A percentile compares a stretch with the other conserved stretches of the same genome.
Evolutionary conservation across 2,797 vertebrate species (phyloP).

Genomic region (Sylvia borin): DNA sequence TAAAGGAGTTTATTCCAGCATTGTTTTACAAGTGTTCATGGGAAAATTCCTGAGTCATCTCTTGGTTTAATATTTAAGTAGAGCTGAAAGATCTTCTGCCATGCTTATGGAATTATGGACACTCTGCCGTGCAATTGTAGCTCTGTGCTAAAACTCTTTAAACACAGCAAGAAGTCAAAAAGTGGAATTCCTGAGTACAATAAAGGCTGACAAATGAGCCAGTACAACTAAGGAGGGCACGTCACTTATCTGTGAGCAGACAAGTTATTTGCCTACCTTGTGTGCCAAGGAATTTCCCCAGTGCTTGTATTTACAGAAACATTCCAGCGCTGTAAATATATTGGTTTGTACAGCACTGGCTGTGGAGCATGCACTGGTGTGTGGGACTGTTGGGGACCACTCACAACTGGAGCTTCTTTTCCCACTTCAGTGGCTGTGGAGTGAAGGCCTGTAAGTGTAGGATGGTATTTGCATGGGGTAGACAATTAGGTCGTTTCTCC

Average conservation of each 20-base stretch:
- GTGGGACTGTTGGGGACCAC: neutral
- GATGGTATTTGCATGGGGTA: neutral
- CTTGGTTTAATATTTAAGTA: neutral
- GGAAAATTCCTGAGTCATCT: neutral
- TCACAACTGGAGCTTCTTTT: neutral
- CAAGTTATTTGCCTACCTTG: neutral
- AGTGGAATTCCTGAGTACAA: neutral
- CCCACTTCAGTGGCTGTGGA: neutral
- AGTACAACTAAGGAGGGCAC: neutral
- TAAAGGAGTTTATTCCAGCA: neutral
- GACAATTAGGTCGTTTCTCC: neutral
- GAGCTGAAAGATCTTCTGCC: neutral
- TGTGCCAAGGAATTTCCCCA: neutral
- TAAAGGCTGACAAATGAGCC: neutral
- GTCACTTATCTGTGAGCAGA: neutral
- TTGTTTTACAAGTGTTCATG: neutral
- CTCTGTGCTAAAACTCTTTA: neutral
- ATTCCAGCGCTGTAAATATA: neutral
- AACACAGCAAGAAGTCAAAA: neutral
- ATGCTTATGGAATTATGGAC: neutral
- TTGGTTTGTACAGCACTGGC: neutral
- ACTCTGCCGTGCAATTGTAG: rapidly evolving
- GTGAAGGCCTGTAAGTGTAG: neutral
- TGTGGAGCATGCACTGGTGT: neutral
- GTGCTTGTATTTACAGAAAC: neutral